Conservation (phyloP, 1,140 invertebrate species). For the Antheraea mylitta region DNA sequence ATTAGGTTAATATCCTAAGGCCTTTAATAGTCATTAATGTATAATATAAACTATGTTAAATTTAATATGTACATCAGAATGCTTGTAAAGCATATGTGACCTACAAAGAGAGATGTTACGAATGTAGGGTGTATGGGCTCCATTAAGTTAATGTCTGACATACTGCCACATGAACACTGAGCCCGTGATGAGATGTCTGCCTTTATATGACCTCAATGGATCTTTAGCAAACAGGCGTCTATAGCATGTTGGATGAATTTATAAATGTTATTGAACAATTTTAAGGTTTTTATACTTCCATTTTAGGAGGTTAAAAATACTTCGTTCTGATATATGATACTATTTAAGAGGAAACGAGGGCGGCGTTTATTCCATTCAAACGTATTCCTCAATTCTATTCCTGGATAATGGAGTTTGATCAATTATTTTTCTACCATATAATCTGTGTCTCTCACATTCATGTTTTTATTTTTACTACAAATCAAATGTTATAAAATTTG, state of each 20-base stretch:
- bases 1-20: not conserved
- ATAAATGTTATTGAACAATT: too few relatives aligned
- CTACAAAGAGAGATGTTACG: conserved; percentile 9
- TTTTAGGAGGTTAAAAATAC: too few relatives aligned
- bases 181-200: not conserved
- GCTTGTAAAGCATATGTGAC: conserved; percentile 17
- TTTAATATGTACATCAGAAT: conserved; percentile 5
- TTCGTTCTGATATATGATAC: too few relatives aligned
- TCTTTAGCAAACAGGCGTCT: not conserved
- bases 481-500: too few relatives aligned
- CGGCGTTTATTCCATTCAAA: too few relatives aligned
- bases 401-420: too few relatives aligned
- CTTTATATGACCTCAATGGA: not conserved
- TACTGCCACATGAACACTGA: not conserved
- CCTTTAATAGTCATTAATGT: not conserved
- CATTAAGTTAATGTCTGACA: conserved; percentile 20
- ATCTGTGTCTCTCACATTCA: too few relatives aligned
- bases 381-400: too few relatives aligned
- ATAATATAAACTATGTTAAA: not conserved
- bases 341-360: too few relatives aligned
- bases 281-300: too few relatives aligned
- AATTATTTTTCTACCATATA: too few relatives aligned
- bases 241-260: not conserved
- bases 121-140: conserved; percentile 14
- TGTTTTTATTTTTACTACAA: too few relatives aligned